These are phyloP conservation scores for Odontocolon sp. DNA, from an alignment of 2,888 invertebrate genomes.

Conservation along the genomic window DNA sequence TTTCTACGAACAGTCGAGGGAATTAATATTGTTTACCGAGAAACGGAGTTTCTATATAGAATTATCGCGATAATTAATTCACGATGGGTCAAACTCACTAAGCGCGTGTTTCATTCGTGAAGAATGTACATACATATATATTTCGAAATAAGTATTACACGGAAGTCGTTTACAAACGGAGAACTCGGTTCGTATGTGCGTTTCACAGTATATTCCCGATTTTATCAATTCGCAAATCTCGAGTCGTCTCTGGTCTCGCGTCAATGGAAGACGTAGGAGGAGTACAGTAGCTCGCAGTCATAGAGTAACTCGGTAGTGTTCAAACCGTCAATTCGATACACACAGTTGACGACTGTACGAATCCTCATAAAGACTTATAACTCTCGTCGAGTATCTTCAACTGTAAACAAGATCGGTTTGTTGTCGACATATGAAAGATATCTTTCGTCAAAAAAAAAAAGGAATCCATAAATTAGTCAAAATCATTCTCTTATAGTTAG, in stretches of 20 bases:
- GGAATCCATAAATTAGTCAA: slow-evolving; percentile 11
- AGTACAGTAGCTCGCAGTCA: slow-evolving; percentile 38
- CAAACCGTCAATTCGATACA: neutral
- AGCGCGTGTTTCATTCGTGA: neutral
- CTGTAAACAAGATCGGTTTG: slow-evolving; percentile 8
- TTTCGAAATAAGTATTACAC: neutral
- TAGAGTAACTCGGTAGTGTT: slow-evolving; percentile 28
- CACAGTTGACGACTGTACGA: slow-evolving; percentile 13
- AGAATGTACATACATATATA: neutral
- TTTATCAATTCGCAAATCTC: slow-evolving; percentile 45
- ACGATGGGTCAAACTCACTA: neutral
- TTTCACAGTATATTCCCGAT: neutral
- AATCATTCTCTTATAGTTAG: neutral
- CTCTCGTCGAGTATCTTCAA: neutral
- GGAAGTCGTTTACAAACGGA: neutral
- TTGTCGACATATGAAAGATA: neutral
- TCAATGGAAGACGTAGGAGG: slow-evolving; percentile 42
- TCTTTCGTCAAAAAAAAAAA: neutral
- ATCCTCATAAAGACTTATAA: slow-evolving; percentile 20
- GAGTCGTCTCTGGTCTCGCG: slow-evolving; percentile 29
- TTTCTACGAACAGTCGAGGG: neutral
- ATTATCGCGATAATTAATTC: slow-evolving; percentile 19
- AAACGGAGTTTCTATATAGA: neutral
- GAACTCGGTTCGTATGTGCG: no score
- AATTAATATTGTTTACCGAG: neutral